These are phyloP conservation scores for Vannuccia rotundouncinata DNA, from an alignment of 2,888 invertebrate species.

Conservation along the genomic window DNA sequence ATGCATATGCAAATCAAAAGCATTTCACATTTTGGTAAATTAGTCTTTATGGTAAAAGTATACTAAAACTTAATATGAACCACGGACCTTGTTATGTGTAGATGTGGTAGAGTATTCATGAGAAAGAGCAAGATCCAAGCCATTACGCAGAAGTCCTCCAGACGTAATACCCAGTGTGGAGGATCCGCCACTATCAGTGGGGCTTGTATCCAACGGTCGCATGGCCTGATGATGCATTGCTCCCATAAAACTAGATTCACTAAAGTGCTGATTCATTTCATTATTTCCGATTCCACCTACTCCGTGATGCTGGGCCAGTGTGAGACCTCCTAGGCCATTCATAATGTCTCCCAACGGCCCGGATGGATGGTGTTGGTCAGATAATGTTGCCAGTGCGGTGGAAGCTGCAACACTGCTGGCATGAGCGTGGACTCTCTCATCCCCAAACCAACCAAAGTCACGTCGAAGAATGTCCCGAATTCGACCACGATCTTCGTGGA, in stretches of 20 bases:
- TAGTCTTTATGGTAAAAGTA: no score
- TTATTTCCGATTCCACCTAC: neutral
- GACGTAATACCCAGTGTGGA: neutral
- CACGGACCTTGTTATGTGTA: neutral
- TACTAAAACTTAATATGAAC: no score
- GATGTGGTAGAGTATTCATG: neutral
- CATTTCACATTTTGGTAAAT: no score
- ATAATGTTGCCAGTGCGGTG: neutral
- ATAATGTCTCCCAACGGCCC: neutral
- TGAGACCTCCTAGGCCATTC: neutral
- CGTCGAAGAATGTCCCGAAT: neutral
- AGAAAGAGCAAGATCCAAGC: neutral
- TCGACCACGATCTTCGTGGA: conserved; percentile 1
- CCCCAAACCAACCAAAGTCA: conserved; percentile 19
- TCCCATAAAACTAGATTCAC: neutral
- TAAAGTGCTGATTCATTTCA: neutral
- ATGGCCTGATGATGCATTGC: no score
- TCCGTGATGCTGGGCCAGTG: neutral
- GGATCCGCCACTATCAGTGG: neutral
- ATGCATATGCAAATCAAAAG: no score
- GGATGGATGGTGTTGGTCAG: neutral
- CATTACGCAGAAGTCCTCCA: neutral
- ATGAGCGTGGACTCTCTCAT: neutral
- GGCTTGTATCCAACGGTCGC: neutral
- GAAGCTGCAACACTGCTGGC: neutral